Conservation (phyloP, 2,888 invertebrate species). For the Acanthacorydalis orientalis region DNA sequence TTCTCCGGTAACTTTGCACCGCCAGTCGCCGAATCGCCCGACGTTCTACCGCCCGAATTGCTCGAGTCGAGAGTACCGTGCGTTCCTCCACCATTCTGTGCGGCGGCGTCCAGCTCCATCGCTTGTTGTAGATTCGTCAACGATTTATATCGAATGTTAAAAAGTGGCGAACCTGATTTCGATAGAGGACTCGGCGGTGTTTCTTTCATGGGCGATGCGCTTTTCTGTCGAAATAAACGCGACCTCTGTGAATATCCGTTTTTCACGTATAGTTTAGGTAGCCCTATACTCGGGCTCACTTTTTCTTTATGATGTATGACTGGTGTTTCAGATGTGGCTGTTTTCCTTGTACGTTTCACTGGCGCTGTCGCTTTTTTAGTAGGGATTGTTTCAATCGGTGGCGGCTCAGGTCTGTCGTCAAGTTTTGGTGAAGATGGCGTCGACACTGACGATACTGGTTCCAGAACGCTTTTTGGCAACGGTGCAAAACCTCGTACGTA, state of each 20-base stretch:
- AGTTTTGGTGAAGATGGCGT: conserved; percentile 22
- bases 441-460: conserved; percentile 37
- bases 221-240: conserved; percentile 52
- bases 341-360: conserved; percentile 59
- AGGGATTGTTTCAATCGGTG: conserved; percentile 83
- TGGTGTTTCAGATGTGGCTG: conserved; percentile 27
- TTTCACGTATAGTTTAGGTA: conserved; percentile 66
- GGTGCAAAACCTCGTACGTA: conserved; percentile 88
- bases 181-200: conserved; percentile 44
- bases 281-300: conserved; percentile 37
- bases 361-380: conserved; percentile 53
- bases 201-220: conserved; percentile 55
- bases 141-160: conserved; percentile 56
- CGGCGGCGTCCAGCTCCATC: conserved; percentile 34
- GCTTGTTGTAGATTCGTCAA: conserved; percentile 56
- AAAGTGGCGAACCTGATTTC: conserved; percentile 58
- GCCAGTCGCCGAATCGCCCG: conserved; percentile 59
- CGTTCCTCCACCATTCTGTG: conserved; percentile 7
- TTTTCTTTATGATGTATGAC: conserved; percentile 29
- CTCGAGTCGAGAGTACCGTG: conserved; percentile 80
- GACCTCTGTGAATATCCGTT: conserved; percentile 49
- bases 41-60: conserved; percentile 73
- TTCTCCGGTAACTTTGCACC: conserved; percentile 69
- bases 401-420: conserved; percentile 68
- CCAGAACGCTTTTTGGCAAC: conserved; percentile 62